Base-by-base conservation (phyloP, 2,888 invertebrate genomes). In the Brenthis ino region DNA sequence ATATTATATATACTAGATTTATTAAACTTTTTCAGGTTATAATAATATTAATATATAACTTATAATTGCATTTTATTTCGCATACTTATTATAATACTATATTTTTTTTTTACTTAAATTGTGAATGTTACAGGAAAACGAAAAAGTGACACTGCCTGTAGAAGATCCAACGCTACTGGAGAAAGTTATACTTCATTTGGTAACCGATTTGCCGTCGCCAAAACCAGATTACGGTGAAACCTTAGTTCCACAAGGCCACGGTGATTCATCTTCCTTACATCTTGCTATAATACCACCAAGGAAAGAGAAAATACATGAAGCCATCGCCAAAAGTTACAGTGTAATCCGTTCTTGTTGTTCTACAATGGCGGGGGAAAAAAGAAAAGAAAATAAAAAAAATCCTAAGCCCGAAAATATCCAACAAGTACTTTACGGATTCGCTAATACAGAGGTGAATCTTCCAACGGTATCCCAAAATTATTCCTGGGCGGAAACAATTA, bases 91-190 rank as follows among this genome's bases (percentile, higher is more conserved):
- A 11, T 57, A 14, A 28, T 28, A 28, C 14, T 57, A 12, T 56
- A 33, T 33, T 14, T 14, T 55, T 24, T 16, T 12, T 11, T 1
- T 51, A n/a, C n/a, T n/a, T n/a, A n/a, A 50, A 8, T 56, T 66
- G 51, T 60, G 20, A 53, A 57, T 60, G n/a, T 65, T 72, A 2
- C 69, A 75, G 74, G 66, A 55, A 11, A 65, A 60, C n/a, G 79
- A 81, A 13, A 79, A 77, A 20, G 74, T 79, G 64, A 53, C 70
- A 0, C 68, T 92, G 0, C 76, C 93, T 0, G 94, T 96, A 0
- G 96, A 96, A 80, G 95, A 96, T 85, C 96, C 96, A 0, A 86
- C 78, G 50, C 80, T 95, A 72, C 81, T 97, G 37, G 95, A 96
- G 77, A 94, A 94, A 76, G 96, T 95, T 0, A 95, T 97, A 60